Percentiles rank a stretch among this genome's conserved stretches.
Evolutionary conservation across 1,140 invertebrate species (phyloP).

Genomic region (Drosophila tsacasi): DNA sequence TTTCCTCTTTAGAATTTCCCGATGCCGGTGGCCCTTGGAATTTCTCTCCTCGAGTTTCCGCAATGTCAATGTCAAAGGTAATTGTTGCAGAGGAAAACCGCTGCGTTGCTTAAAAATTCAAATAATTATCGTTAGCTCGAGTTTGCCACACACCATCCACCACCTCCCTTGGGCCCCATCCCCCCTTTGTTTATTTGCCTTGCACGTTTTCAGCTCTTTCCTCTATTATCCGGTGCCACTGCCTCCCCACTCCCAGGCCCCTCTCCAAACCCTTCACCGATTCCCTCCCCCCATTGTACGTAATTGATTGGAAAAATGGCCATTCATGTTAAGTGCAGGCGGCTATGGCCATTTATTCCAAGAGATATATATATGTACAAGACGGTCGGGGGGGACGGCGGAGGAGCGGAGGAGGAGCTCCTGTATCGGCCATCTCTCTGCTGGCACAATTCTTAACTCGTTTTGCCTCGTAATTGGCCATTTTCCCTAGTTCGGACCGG

Average conservation of each 20-base stretch:
- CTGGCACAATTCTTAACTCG: slow-evolving; percentile 73
- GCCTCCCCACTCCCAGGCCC: background rate
- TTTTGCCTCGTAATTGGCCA: slow-evolving; percentile 81
- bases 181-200: slow-evolving; percentile 16
- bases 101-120: slow-evolving; percentile 45
- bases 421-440: slow-evolving; percentile 24
- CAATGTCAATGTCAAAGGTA: slow-evolving; percentile 72
- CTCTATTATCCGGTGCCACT: slow-evolving; percentile 4
- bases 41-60: slow-evolving; percentile 3
- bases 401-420: slow-evolving; percentile 2
- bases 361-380: slow-evolving; percentile 27
- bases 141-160: slow-evolving; percentile 1
- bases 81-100: slow-evolving; percentile 24
- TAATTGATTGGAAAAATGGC: slow-evolving; percentile 82
- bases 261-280: background rate
- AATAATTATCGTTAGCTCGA: slow-evolving; percentile 52
- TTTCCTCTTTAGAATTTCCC: background rate
- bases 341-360: slow-evolving; percentile 48
- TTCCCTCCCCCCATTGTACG: slow-evolving; percentile 18
- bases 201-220: slow-evolving; percentile 20
- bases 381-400: background rate
- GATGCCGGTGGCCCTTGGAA: background rate
- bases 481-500: slow-evolving; percentile 61
- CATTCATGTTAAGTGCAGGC: slow-evolving; percentile 74
- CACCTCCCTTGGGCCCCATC: background rate